phyloP scores from a whole-genome alignment of 2,888 invertebrate species.

The Drosophila ustulata region DNA sequence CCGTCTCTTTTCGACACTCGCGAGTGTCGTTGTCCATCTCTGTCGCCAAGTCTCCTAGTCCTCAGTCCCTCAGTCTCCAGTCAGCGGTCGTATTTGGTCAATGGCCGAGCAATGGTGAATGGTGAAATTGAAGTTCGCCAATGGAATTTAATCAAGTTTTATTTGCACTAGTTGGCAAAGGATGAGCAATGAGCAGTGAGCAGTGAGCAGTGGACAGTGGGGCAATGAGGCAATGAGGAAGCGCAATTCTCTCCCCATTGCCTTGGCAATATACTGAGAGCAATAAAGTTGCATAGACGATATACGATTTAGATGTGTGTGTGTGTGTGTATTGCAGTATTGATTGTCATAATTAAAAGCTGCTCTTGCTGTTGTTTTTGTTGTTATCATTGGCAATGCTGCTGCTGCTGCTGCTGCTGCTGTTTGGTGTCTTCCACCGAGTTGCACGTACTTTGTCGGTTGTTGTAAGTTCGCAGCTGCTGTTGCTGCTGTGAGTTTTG shows the following conservation, averaged over 20 bases:
- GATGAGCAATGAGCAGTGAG: conserved; percentile 68
- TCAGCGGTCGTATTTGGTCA: conserved; percentile 33
- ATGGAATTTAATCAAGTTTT: conserved; percentile 80
- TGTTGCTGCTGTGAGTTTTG: conserved; percentile 64
- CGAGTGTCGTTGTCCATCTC: background rate
- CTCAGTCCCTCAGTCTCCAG: conserved; percentile 24
- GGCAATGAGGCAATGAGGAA: conserved; percentile 5
- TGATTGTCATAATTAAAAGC: conserved; percentile 79
- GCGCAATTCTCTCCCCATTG: conserved; percentile 6
- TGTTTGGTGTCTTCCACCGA: conserved; percentile 38
- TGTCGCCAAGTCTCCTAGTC: background rate
- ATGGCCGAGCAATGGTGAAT: conserved; percentile 13
- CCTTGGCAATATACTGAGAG: conserved; percentile 12
- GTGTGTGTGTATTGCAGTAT: conserved; percentile 49
- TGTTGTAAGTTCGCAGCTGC: conserved; percentile 26
- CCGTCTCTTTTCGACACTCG: background rate
- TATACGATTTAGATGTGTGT: background rate
- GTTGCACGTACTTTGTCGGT: conserved; percentile 55
- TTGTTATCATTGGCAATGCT: conserved; percentile 9
- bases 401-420: conserved; percentile 15
- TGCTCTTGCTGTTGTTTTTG: conserved; percentile 48
- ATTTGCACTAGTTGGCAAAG: conserved; percentile 70
- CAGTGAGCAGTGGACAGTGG: conserved; percentile 29
- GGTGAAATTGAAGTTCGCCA: conserved; percentile 70
- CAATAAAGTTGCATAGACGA: conserved; percentile 46